Evolutionary conservation across 2,113 vertebrate species (phyloP).

Genomic region (Apus apus): DNA sequence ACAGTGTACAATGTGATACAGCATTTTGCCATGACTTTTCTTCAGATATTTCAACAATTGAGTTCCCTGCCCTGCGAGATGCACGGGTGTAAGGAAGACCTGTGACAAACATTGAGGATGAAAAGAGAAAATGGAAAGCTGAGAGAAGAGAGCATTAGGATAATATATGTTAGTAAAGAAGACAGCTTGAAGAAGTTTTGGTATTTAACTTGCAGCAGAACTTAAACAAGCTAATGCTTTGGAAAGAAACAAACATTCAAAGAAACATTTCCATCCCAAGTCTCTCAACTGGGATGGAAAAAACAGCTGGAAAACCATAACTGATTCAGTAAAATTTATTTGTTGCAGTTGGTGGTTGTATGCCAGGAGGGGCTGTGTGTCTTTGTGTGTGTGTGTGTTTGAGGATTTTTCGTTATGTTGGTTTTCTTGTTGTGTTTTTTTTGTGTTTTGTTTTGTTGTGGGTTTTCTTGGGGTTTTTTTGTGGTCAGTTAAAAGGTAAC

Average conservation of each 20-base stretch:
- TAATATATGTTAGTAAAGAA: background rate
- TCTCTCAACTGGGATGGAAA: background rate
- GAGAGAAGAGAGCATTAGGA: background rate
- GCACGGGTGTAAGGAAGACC: background rate
- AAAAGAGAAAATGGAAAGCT: background rate
- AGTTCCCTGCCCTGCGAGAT: background rate
- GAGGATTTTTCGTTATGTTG: background rate
- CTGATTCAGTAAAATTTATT: background rate
- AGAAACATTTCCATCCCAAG: background rate
- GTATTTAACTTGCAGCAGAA: background rate
- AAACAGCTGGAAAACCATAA: background rate
- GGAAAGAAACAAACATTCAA: background rate
- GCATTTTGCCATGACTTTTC: background rate
- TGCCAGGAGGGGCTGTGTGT: accelerated
- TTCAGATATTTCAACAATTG: background rate
- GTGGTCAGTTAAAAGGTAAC: background rate
- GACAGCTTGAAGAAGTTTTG: background rate
- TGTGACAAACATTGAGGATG: background rate
- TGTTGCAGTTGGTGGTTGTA: background rate
- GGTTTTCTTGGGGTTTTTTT: background rate
- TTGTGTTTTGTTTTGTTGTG: too few species aligned
- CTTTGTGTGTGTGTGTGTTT: background rate
- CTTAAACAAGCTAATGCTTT: accelerated
- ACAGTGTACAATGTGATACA: background rate
- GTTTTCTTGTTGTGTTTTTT: too few species aligned